Conservation (phyloP, 2,113 vertebrate species). For the Melanerpes aurifrons region DNA sequence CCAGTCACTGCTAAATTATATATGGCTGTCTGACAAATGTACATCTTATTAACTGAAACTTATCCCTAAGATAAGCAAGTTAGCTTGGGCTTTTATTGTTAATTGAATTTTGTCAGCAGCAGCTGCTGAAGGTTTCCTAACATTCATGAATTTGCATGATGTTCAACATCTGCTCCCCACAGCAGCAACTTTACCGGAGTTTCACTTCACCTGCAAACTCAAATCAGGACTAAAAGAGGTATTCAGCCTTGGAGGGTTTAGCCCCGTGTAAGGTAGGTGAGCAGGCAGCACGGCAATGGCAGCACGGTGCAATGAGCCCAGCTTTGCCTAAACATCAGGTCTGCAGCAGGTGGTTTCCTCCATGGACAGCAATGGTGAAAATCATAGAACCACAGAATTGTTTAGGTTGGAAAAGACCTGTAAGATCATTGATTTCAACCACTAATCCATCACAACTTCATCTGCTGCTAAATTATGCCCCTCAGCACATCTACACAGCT, state of each 20-base stretch:
- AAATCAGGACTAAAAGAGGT: not conserved
- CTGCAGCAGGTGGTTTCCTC: not conserved
- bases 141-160: constrained; percentile 69
- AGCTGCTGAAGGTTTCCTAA: constrained; percentile 61
- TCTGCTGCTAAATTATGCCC: no score
- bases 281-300: not conserved
- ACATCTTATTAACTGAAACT: constrained; percentile 29
- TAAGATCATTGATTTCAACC: no score
- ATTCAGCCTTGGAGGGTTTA: constrained; percentile 18
- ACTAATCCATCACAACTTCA: no score
- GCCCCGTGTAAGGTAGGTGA: not conserved
- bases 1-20: constrained; percentile 37
- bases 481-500: no score
- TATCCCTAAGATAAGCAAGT: constrained; percentile 58
- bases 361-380: not conserved
- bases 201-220: constrained; percentile 44
- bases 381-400: not conserved
- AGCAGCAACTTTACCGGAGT: constrained; percentile 36
- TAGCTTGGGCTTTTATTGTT: constrained; percentile 72
- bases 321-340: not conserved
- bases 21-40: constrained; percentile 52
- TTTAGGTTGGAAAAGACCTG: no score
- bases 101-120: constrained; percentile 75
- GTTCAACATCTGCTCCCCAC: constrained; percentile 76
- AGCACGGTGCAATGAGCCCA: not conserved